phyloP scores from a whole-genome alignment of 2,888 invertebrate species.

The Nematopogon swammerdamellus region DNA sequence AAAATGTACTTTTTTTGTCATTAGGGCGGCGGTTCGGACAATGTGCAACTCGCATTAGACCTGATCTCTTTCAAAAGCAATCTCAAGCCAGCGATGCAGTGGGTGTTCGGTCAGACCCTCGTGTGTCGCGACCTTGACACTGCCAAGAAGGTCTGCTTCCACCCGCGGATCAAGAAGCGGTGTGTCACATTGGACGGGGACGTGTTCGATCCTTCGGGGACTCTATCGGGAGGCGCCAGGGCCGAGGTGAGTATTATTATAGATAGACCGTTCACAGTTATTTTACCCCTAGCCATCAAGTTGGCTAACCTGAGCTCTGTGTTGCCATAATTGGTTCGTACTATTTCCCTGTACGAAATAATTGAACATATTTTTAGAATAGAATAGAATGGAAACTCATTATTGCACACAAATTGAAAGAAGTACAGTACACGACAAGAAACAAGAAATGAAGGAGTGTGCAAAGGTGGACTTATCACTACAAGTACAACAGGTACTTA shows the following conservation, averaged over 20 bases:
- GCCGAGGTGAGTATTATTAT: slow-evolving; percentile 43
- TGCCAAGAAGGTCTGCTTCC: slow-evolving; percentile 79
- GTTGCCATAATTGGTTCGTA: no score
- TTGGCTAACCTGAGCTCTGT: no score
- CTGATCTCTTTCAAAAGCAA: slow-evolving; percentile 67
- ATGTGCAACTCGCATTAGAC: slow-evolving; percentile 78
- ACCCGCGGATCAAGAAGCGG: slow-evolving; percentile 62
- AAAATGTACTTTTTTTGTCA: not conserved
- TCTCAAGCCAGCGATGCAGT: slow-evolving; percentile 76
- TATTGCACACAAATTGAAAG: no score
- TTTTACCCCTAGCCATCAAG: no score
- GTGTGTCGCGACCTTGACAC: slow-evolving; percentile 78
- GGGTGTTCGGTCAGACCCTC: slow-evolving; percentile 83
- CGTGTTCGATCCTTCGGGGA: slow-evolving; percentile 86
- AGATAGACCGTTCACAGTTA: no score
- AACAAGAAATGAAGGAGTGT: no score
- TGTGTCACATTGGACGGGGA: slow-evolving; percentile 92
- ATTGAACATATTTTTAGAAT: no score
- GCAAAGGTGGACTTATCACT: no score
- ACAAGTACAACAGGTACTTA: no score
- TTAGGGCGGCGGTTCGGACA: slow-evolving; percentile 64
- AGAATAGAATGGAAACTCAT: no score
- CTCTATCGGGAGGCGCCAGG: slow-evolving; percentile 81
- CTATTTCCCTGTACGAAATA: no score
- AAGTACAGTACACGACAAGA: no score